Evolutionary conservation across 2,888 invertebrate genomes (phyloP).

Genomic region (Leptinotarsa juncta): DNA sequence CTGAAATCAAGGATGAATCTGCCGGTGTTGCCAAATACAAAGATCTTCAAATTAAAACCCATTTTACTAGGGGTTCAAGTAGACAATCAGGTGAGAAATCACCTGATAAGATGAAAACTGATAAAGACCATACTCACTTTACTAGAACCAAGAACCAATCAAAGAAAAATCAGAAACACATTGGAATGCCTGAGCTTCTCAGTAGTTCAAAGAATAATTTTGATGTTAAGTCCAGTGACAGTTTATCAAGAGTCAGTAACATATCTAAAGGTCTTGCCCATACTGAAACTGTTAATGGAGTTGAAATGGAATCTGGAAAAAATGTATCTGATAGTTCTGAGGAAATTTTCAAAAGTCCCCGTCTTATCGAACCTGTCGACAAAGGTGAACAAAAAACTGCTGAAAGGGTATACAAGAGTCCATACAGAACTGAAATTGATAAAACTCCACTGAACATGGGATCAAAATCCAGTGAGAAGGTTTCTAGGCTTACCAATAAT

Average conservation of each 20-base stretch:
- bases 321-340: neutral
- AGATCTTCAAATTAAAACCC: neutral
- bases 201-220: neutral
- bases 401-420: neutral
- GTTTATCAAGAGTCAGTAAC: too few relatives aligned
- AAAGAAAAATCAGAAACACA: neutral
- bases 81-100: constrained; percentile 11
- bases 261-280: neutral
- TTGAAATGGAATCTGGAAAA: neutral
- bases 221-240: neutral
- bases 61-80: neutral
- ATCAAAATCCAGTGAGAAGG: neutral
- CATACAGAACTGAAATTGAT: neutral
- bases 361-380: neutral
- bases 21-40: neutral
- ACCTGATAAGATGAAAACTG: neutral
- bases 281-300: neutral
- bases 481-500: neutral
- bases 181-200: neutral
- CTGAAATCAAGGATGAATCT: neutral
- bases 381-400: neutral
- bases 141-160: neutral
- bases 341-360: neutral
- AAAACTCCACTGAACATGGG: neutral
- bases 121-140: neutral